Base-by-base conservation (phyloP, 2,113 vertebrate species). In the Tonatia bakeri region DNA sequence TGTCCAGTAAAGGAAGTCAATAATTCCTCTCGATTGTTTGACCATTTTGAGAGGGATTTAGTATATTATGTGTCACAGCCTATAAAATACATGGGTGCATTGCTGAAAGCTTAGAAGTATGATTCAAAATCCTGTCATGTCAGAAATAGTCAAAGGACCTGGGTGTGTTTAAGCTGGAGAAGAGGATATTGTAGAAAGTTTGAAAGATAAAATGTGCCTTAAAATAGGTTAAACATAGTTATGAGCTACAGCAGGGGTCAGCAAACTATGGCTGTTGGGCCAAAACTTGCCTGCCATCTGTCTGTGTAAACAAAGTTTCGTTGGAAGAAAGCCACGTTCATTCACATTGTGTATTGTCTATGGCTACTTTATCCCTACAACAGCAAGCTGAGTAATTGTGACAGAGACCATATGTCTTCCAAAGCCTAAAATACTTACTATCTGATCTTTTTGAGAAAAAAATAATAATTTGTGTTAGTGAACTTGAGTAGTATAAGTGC, bases 281-380 rank as follows among this genome's bases (percentile, higher is more conserved):
- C 40, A 86, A 79, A 84, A 70, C 50, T 86, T 20, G 43, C n/a
- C 43, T 82, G 31, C 69, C 69, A 94, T 82, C 59, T 86, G 64
- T 43, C 84, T 72, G 59, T 87, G 22, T 88, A 91, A 69, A 47
- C 54, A 52, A 77, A 96, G 45, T 54, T 91, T 87, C 80, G 95
- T 20, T 88, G 90, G 84, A 91, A 70, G 31, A 72, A 31, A 91
- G 52, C 67, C n/a, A 61, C 43, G 22, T 38, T 19, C 13, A 47
- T 80, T 76, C 31, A 31, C 28, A 4, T 40, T 84, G 70, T 82
- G 14, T 22, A 67, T 87, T 88, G 26, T 75, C 26, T 50, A 40
- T 59, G 36, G 20, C 31, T 92, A 38, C 15, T 54, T 90, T 86
- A 28, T 16, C 67, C 13, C 28, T 65, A 5, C 5, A 83, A 45